Evolutionary conservation across 2,797 vertebrate genomes (phyloP), one percentile per base, ranked within the genome.

Genomic region (Melopsittacus undulatus): DNA sequence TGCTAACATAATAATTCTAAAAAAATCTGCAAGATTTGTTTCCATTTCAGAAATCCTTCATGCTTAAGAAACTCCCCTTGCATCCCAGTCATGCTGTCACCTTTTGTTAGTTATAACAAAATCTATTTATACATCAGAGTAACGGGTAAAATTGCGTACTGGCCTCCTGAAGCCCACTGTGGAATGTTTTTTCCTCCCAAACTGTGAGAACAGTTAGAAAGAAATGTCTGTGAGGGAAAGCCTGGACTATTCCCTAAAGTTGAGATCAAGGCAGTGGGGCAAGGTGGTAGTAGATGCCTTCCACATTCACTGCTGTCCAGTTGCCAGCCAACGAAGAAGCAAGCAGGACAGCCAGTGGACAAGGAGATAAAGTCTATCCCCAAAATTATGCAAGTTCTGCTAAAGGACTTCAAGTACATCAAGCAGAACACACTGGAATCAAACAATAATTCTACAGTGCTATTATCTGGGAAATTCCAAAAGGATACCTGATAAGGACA

Each of bases 31-130:
- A 67, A 70, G 46, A 74, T 85, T 74, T 66, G 40, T 49, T 94
- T 87, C 72, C 40, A 30, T 56, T 85, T 85, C 51, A 62, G 72
- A 92, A 89, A 79, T 76, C 57, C 78, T 84, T 87, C 82, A 61
- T 11, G 91, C 68, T 80, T 45, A 84, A 75, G n/a, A 83, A 92
- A 66, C 34, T 79, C 54, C 67, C 57, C 17, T 36, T 87, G 88
- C 78, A 82, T 92, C 75, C 72, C 10, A 11, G 90, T 79, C 75
- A 76, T 1, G 6, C 89, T 66, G 38, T 85, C 87, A 94, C 46
- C 61, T 51, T 82, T 36, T 62, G n/a, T 77, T 89, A 92, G 89
- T 73, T 79, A 36, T 0, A 23, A 49, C 22, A 10, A 95, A 93
- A 91, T 72, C 24, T 3, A 96, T 80, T 85, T 83, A 51, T 51